Base-by-base conservation (phyloP, 1,140 invertebrate genomes). In the Scaptodrosophila lebanonensis region DNA sequence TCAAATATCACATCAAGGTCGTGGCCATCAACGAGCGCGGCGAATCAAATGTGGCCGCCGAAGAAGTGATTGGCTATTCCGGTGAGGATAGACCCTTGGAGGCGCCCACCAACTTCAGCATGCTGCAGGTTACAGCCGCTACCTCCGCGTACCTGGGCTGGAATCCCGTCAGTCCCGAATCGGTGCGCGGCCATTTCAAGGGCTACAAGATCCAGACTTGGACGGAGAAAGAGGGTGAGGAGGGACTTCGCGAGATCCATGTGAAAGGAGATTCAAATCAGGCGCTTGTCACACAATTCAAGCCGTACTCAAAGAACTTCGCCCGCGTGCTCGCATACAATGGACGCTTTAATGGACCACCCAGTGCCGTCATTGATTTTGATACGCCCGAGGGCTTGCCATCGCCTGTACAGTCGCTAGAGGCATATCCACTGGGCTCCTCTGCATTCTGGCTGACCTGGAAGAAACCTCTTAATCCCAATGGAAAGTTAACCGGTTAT, bases 201-300 rank as follows among this genome's bases (percentile, higher is more conserved):
- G 97, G 97, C 7, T 99, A 98, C 86, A 97, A 97, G 87, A 95
- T 98, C 45, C 94, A 97, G 87, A 97, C 94, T 1, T 98, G 97
- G 97, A 95, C 93, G 2, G 94, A 95, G n/a, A 88, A 89, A 30
- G 94, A 94, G 35, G 91, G 92, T 25, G 91, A 93, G 72, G 91
- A 93, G 50, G 91, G 90, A 6, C 88, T 92, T 36, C 90, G 94
- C 43, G 95, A 97, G 87, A 93, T 95, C 36, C 90, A 94, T 36
- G 90, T 95, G n/a, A 92, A 91, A 71, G 91, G 91, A 1, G 92
- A 93, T 70, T 91, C 90, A 0, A 94, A 92, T 0, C 88, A 89
- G 33, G 77, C 77, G 0, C 75, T 94, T n/a, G 92, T 98, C 0
- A 91, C 91, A 36, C 95, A 95, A 66, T 95, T 98, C 70, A 93